Conservation (phyloP, 2,113 vertebrate species). For the Tychaedon coryphoeus region DNA sequence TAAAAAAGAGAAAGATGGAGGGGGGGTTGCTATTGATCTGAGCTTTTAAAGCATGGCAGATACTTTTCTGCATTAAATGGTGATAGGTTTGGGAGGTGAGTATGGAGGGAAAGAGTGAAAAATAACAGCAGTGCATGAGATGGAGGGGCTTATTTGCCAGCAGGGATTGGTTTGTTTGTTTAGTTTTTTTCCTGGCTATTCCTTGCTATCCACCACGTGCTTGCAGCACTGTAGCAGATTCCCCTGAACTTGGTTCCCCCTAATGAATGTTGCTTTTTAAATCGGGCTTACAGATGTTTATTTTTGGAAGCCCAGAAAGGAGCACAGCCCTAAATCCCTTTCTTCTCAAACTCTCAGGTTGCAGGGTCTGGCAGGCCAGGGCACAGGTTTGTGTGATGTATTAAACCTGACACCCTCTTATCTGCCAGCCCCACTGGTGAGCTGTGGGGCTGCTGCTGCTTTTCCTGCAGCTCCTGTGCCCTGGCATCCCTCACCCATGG, state of each 20-base stretch:
- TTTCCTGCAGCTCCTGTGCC: background rate
- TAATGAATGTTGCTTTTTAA: background rate
- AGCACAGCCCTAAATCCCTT: slow-evolving; percentile 66
- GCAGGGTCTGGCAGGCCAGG: slow-evolving; percentile 44
- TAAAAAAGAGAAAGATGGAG: slow-evolving; percentile 5
- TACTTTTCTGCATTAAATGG: background rate
- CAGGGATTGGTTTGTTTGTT: background rate
- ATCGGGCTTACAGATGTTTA: slow-evolving; percentile 3
- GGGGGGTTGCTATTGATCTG: background rate
- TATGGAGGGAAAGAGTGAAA: background rate
- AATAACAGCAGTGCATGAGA: background rate
- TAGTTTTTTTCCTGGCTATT: background rate
- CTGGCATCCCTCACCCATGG: accelerated
- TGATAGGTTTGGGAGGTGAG: background rate
- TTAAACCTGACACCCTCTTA: slow-evolving; percentile 56
- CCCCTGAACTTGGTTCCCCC: background rate
- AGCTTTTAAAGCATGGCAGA: background rate
- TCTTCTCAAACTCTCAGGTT: slow-evolving; percentile 61
- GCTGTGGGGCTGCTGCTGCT: slow-evolving; percentile 7
- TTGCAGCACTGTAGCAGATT: background rate
- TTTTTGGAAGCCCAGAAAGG: slow-evolving; percentile 68
- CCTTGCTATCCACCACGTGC: background rate
- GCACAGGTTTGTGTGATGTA: background rate
- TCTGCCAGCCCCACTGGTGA: slow-evolving; percentile 60
- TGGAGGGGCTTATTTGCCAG: background rate